Evolutionary conservation across 2,113 vertebrate genomes (phyloP).

Genomic region (Mola mola): DNA sequence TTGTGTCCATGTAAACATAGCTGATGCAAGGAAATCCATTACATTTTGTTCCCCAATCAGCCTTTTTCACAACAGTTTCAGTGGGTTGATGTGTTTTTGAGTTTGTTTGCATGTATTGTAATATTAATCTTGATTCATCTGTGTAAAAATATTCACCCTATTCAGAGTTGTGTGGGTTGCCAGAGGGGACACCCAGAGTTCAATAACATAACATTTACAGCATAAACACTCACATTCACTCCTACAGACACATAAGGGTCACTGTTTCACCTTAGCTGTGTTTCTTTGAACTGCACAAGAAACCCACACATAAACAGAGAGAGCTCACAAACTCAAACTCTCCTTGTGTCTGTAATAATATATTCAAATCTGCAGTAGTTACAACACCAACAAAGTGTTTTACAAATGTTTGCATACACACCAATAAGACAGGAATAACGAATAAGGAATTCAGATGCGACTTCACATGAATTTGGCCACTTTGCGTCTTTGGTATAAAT

Average conservation of each 20-base stretch:
- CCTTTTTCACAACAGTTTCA: no score
- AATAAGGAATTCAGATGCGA: neutral
- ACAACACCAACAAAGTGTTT: neutral
- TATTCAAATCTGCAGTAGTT: neutral
- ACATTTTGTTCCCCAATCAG: no score
- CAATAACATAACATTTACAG: neutral
- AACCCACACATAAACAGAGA: neutral
- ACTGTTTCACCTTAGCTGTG: neutral
- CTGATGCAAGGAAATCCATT: no score
- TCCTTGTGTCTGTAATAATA: neutral
- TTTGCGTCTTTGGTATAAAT: slow-evolving; percentile 37
- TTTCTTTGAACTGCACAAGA: neutral
- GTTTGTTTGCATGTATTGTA: neutral
- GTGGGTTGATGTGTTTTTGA: no score
- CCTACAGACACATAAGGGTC: slow-evolving; percentile 7
- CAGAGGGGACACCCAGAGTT: neutral
- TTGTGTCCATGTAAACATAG: no score
- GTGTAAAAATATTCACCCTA: slow-evolving; percentile 1
- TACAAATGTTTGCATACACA: neutral
- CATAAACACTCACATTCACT: neutral
- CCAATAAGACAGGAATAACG: neutral
- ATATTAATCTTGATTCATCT: slow-evolving; percentile 10
- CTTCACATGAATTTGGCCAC: slow-evolving; percentile 21
- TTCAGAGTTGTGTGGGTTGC: slow-evolving; percentile 7
- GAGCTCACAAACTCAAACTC: neutral